A percentile compares a stretch with the other conserved stretches of the same genome.
Evolutionary conservation across 2,113 vertebrate genomes (phyloP).

Genomic region (Macquaria ambigua): DNA sequence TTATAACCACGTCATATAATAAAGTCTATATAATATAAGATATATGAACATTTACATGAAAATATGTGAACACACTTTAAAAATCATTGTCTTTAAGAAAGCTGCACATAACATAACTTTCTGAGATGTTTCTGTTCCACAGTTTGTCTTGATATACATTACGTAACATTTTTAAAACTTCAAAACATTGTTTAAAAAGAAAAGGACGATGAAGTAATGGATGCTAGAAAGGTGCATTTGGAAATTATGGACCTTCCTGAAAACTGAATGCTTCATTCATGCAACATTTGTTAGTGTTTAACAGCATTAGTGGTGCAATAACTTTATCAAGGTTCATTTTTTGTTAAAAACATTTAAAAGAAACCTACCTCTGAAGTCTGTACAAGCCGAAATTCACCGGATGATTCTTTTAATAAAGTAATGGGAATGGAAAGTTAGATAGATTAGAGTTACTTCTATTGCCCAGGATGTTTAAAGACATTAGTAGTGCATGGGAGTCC

Average conservation of each 20-base stretch:
- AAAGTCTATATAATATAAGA: too few relatives aligned
- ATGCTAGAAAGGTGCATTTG: background rate
- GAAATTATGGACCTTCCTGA: background rate
- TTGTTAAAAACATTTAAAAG: too few relatives aligned
- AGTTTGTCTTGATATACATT: background rate
- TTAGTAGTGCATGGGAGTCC: constrained; percentile 75
- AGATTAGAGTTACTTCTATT: constrained; percentile 57
- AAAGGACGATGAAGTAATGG: background rate
- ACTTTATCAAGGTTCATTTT: background rate
- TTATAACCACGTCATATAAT: too few relatives aligned
- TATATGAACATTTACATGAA: background rate
- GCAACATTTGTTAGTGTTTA: background rate
- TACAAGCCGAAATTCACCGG: background rate
- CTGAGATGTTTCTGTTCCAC: background rate
- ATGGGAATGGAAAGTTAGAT: constrained; percentile 50
- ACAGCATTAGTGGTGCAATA: background rate
- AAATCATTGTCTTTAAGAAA: background rate
- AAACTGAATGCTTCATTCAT: background rate
- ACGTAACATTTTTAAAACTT: too few relatives aligned
- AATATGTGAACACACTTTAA: background rate
- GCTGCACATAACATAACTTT: background rate
- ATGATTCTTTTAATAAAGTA: constrained; percentile 15
- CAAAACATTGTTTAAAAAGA: background rate
- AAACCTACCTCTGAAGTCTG: constrained; percentile 8
- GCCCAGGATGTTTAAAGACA: constrained; percentile 68